Conservation (phyloP, 2,888 invertebrate genomes). For the Caenorhabditis sp. region DNA sequence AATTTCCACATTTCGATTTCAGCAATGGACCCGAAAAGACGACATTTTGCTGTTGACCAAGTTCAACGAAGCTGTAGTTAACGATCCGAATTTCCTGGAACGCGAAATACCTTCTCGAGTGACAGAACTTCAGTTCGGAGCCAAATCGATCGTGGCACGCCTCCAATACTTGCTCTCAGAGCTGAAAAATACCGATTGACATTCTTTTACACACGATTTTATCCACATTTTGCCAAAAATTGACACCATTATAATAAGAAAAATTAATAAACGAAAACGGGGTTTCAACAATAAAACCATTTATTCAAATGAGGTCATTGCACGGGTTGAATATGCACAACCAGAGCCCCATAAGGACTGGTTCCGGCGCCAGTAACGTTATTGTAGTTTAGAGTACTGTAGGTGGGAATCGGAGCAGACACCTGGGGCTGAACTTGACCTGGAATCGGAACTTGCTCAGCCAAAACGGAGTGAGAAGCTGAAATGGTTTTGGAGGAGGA, state of each 20-base stretch:
- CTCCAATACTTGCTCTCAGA: constrained; percentile 22
- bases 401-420: constrained; percentile 4
- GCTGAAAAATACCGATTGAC: constrained; percentile 6
- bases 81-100: constrained; percentile 7
- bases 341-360: constrained; percentile 17
- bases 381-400: constrained; percentile 16
- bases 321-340: constrained; percentile 38
- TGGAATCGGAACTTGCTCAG: constrained; percentile 33
- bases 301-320: not conserved
- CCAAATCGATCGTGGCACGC: constrained; percentile 22
- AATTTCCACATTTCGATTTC: not conserved
- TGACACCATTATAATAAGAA: not conserved
- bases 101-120: constrained; percentile 14
- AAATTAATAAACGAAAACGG: not conserved
- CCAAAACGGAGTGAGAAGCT: not conserved
- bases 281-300: not conserved
- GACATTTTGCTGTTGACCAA: constrained; percentile 24
- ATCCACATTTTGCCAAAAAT: too few relatives aligned
- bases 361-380: not conserved
- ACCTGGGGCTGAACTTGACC: constrained; percentile 6
- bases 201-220: too few relatives aligned
- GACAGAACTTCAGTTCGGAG: constrained; percentile 20
- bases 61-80: constrained; percentile 23
- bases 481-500: not conserved
- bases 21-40: constrained; percentile 42